Base-by-base conservation (phyloP, 2,797 vertebrate genomes). In the Tapera naevia region DNA sequence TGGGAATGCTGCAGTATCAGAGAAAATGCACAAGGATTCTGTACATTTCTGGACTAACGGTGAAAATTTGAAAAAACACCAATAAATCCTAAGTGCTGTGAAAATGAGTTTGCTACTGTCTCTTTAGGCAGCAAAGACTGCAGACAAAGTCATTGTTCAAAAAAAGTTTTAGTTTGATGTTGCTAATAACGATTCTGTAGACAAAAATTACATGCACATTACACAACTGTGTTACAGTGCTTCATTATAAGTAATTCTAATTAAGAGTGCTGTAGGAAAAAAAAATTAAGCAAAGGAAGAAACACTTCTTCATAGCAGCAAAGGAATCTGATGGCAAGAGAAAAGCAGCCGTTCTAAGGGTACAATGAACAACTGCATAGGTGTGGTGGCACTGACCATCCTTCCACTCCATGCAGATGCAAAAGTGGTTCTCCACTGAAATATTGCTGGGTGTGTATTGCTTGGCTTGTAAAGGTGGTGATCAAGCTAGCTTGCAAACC, bases 11-110 rank as follows among this genome's bases (percentile, higher is more conserved):
- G 33, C 37, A 39, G 24, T 39, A 53, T n/a, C 28, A 74, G 50
- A 87, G 79, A 84, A 93, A 64, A 64, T 64, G 69, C 45, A 70
- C 46, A 65, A 41, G 15, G 14, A 35, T 87, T 91, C 43, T 78
- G 46, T 54, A 80, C 51, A 56, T 74, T 76, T 62, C 45, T 50
- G 11, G 39, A 27, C n/a, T 73, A 80, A 66, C 0, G 58, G 10
- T 16, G 57, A 80, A 13, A 84, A 64, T 3, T 69, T 51, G 2
- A 7, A 62, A 54, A 37, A 62, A 13, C 27, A 48, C 5, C 27
- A 48, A 54, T 32, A 66, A 69, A 48, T 39, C 79, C 5, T 54
- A 65, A 60, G 13, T 73, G 60, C 37, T 17, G 6, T 33, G 33
- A 65, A 86, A 87, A 37, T 41, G 18, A 46, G 30, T 73, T 81